A percentile compares a stretch with the other conserved stretches of the same genome.
Evolutionary conservation across 2,888 invertebrate genomes (phyloP).

Genomic region (Lamellibrachia satsuma): DNA sequence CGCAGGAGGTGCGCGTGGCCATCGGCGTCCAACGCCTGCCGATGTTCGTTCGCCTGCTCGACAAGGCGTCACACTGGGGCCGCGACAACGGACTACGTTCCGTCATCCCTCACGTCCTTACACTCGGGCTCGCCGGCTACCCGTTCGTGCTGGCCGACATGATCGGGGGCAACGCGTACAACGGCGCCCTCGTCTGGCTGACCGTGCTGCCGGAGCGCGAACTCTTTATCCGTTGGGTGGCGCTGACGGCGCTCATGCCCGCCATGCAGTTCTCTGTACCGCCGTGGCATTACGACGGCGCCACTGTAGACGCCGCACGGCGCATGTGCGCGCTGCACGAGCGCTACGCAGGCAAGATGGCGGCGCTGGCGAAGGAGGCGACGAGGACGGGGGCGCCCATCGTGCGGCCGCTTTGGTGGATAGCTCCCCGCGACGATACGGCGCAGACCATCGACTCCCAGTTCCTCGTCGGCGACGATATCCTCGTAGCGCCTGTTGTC

Average conservation of each 20-base stretch:
- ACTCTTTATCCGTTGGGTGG: slow-evolving; percentile 81
- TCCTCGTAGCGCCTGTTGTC: slow-evolving; percentile 62
- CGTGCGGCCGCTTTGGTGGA: slow-evolving; percentile 87
- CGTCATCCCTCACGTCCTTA: slow-evolving; percentile 82
- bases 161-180: slow-evolving; percentile 80
- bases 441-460: slow-evolving; percentile 81
- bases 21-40: slow-evolving; percentile 83
- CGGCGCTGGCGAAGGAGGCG: slow-evolving; percentile 49
- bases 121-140: slow-evolving; percentile 80
- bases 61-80: slow-evolving; percentile 88
- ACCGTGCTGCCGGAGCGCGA: slow-evolving; percentile 49
- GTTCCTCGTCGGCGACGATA: slow-evolving; percentile 59
- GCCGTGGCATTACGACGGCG: slow-evolving; percentile 86
- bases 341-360: slow-evolving; percentile 43
- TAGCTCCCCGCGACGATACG: slow-evolving; percentile 83
- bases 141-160: slow-evolving; percentile 91
- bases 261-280: slow-evolving; percentile 87
- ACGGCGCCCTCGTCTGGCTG: background rate
- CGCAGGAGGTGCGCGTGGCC: slow-evolving; percentile 84
- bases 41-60: slow-evolving; percentile 80
- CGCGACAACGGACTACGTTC: slow-evolving; percentile 77
- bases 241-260: slow-evolving; percentile 39
- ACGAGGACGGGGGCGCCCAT: slow-evolving; percentile 75
- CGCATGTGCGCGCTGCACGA: slow-evolving; percentile 36
- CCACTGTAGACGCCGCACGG: slow-evolving; percentile 55